A percentile compares a stretch with the other conserved stretches of the same genome.
These are phyloP conservation scores for Stenchaetothrips biformis DNA, from an alignment of 2,888 invertebrate species.

Conservation along the genomic window DNA sequence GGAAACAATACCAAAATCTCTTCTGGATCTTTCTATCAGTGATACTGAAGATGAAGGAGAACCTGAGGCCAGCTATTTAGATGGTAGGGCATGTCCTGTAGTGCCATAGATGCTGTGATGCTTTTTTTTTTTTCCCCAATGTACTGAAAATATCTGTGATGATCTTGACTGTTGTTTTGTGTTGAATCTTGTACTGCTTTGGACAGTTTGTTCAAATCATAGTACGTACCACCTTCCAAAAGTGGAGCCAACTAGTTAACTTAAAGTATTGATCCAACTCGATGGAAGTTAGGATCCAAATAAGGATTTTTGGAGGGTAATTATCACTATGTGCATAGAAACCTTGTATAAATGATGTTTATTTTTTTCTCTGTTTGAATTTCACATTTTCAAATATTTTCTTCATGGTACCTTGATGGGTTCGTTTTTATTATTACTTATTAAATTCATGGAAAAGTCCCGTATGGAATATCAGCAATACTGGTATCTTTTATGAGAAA, in stretches of 20 bases:
- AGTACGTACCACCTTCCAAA: conserved; percentile 62
- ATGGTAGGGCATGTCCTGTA: conserved; percentile 3
- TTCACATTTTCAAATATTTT: background rate
- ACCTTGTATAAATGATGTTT: conserved; percentile 28
- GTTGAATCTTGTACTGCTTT: background rate
- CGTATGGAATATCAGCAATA: too few relatives aligned
- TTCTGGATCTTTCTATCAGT: background rate
- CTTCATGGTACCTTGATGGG: background rate
- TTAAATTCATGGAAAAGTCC: too few relatives aligned
- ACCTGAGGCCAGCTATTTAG: background rate
- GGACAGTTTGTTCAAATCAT: conserved; percentile 32
- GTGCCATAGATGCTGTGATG: conserved; percentile 18
- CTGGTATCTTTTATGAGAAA: too few relatives aligned
- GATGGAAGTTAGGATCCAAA: conserved; percentile 59
- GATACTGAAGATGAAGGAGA: background rate
- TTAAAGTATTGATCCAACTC: conserved; percentile 64
- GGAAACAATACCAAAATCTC: background rate
- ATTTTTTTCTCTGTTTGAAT: background rate
- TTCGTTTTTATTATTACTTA: too few relatives aligned
- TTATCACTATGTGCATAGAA: conserved; percentile 31
- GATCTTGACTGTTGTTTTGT: background rate
- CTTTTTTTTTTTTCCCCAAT: background rate
- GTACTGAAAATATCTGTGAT: conserved; percentile 16
- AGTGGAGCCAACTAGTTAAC: conserved; percentile 81
- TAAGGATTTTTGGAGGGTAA: conserved; percentile 47